Base-by-base conservation (phyloP, 2,797 vertebrate species). In the Sebastes iracundus region DNA sequence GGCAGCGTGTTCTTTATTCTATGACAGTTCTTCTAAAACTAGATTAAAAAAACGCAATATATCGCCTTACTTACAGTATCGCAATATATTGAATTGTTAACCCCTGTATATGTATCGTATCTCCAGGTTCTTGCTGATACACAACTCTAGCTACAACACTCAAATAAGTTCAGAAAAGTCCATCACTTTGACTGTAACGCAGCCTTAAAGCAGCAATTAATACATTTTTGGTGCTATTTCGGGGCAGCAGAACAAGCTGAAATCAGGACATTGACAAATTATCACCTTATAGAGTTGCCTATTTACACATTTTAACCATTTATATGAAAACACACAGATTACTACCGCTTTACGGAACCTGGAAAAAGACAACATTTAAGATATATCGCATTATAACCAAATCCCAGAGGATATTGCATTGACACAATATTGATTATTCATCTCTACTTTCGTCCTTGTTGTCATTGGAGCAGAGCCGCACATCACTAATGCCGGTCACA, bases 381-480 rank as follows among this genome's bases (percentile, higher is more conserved):
- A 46, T 22, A 18, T 3, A 33, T 61, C 5, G 42, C 3, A 0
- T n/a, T 58, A 42, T 8, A 49, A 66, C 7, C 16, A 32, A 55
- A 61, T 32, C 12, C 32, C 25, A 33, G 12, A 65, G 0, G 4
- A 64, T 14, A 33, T 12, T 38, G 12, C 25, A 16, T 10, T 32
- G 14, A 55, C 30, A 6, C 2, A 20, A 38, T 55, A 58, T 10
- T 55, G n/a, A 76, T 67, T 13, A 12, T 3, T 5, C 6, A 60
- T 46, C 2, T 52, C 2, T 14, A 3, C 33, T 70, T 22, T 6
- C 33, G 12, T 16, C 32, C 33, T 72, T 46, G 69, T 16, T 80
- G 75, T 56, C 38, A 28, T 84, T 66, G 30, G 22, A 81, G 78
- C 71, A 35, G 55, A 75, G 66, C 0, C 22, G 32, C 77, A 66